A percentile compares a stretch with the other conserved stretches of the same genome.
These are phyloP conservation scores for Uloborus diversus DNA, from an alignment of 1,140 invertebrate genomes.

Conservation along the genomic window DNA sequence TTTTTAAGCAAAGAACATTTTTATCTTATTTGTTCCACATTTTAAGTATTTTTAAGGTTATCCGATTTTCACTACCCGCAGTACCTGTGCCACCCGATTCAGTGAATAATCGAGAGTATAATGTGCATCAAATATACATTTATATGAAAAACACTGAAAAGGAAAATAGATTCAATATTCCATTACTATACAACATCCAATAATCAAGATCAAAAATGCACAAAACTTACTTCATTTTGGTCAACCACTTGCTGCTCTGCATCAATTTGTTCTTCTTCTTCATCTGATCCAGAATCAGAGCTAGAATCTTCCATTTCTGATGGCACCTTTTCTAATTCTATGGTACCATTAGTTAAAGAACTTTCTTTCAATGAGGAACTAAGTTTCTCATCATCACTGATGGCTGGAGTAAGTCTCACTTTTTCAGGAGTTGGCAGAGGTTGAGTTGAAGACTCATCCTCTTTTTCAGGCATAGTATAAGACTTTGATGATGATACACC, in stretches of 20 bases:
- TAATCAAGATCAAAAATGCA: no score
- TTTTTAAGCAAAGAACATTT: no score
- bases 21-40: no score
- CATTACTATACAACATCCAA: no score
- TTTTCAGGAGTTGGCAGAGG: slow-evolving; percentile 31
- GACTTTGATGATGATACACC: slow-evolving; percentile 26
- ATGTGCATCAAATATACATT: no score
- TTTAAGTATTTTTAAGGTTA: no score
- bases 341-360: slow-evolving; percentile 7
- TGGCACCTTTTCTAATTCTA: slow-evolving; percentile 31
- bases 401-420: not conserved
- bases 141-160: no score
- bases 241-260: slow-evolving; percentile 31
- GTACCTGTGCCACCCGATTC: no score
- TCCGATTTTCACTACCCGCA: no score
- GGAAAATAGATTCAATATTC: no score
- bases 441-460: slow-evolving; percentile 15
- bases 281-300: slow-evolving; percentile 32
- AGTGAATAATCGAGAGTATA: no score
- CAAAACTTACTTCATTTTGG: slow-evolving; percentile 43
- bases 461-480: slow-evolving; percentile 11
- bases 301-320: slow-evolving; percentile 48
- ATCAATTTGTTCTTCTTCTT: slow-evolving; percentile 38
- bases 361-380: not conserved
- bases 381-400: slow-evolving; percentile 5